Conservation (phyloP, 1,140 invertebrate species). For the Pogonus chalceus region DNA sequence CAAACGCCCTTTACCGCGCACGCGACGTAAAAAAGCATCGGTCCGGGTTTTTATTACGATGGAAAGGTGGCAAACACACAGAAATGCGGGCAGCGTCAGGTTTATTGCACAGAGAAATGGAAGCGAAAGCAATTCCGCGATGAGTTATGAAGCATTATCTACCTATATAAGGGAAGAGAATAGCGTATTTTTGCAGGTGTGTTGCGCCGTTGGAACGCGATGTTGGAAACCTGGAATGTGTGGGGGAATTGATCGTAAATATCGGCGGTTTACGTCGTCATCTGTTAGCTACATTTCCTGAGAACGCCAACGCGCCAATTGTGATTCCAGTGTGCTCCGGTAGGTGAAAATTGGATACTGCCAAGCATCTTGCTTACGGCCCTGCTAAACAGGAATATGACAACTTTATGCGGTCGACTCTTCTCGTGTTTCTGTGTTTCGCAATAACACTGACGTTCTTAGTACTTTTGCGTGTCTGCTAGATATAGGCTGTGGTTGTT, state of each 20-base stretch:
- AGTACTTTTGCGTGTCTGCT: background rate
- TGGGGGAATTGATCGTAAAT: conserved; percentile 33
- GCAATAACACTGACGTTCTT: background rate
- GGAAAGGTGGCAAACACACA: conserved; percentile 28
- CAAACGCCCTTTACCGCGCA: too few relatives aligned
- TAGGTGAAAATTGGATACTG: conserved; percentile 7
- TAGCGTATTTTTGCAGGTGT: conserved; percentile 34
- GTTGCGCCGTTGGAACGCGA: conserved; percentile 20
- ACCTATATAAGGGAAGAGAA: conserved; percentile 30
- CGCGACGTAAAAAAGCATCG: background rate
- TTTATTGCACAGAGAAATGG: conserved; percentile 33
- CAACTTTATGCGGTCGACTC: background rate
- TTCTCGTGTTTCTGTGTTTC: background rate
- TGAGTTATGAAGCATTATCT: conserved; percentile 34
- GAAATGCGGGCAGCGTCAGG: conserved; percentile 27
- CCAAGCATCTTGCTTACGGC: conserved; percentile 1
- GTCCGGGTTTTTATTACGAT: conserved; percentile 7
- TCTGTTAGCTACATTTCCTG: conserved; percentile 28
- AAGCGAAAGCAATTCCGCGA: conserved; percentile 32
- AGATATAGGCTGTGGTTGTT: background rate
- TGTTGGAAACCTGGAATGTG: conserved; percentile 20
- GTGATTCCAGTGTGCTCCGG: background rate
- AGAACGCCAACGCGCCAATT: background rate
- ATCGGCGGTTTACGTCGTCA: conserved; percentile 33
- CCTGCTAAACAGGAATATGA: background rate